Conservation (phyloP, 2,888 invertebrate genomes). For the Coelinius sp. region DNA sequence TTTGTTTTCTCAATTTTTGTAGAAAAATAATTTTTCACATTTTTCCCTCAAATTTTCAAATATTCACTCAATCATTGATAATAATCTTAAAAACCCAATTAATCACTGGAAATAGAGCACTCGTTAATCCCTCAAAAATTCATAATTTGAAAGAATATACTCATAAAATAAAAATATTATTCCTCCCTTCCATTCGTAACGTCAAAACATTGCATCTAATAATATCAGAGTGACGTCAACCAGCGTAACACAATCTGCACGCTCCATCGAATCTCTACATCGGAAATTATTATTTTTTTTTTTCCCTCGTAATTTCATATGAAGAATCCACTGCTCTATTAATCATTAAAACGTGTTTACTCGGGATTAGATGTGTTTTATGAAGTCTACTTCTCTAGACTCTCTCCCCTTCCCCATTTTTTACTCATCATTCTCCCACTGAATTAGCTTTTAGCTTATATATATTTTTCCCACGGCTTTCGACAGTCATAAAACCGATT, state of each 20-base stretch:
- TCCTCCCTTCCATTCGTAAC: not conserved
- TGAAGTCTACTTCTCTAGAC: constrained; percentile 34
- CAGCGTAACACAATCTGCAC: not conserved
- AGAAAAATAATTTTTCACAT: no score
- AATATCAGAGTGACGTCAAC: not conserved
- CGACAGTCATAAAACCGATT: constrained; percentile 14
- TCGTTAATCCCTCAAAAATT: not conserved
- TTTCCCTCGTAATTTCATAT: constrained; percentile 3
- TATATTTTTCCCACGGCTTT: constrained; percentile 31
- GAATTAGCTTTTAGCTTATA: not conserved
- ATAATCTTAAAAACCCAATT: not conserved
- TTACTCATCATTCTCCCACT: not conserved
- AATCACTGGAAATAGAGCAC: not conserved
- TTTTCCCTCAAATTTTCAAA: no score
- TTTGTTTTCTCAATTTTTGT: no score
- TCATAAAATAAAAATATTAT: not conserved
- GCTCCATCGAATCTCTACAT: not conserved
- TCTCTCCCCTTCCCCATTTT: not conserved
- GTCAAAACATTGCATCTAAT: not conserved
- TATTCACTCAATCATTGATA: no score
- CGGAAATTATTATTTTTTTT: not conserved
- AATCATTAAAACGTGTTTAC: constrained; percentile 33
- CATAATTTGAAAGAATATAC: not conserved
- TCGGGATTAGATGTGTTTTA: constrained; percentile 21
- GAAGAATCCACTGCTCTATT: constrained; percentile 18